Base-by-base conservation (phyloP, 30 jellyfish, hydroid and myxozoan species). In the Mastigias papua region DNA sequence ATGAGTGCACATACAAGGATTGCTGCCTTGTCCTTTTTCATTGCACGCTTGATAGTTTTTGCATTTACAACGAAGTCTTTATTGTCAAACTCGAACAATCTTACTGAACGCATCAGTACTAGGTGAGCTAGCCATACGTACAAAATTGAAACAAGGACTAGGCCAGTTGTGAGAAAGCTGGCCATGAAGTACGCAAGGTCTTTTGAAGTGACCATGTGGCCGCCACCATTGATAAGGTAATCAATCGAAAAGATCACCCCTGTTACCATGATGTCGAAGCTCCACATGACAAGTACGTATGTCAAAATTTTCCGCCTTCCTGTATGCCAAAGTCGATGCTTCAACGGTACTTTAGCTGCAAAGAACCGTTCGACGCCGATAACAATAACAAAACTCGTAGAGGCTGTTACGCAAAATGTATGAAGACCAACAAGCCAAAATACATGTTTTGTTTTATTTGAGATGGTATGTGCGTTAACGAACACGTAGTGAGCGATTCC, bases 291-390 rank as follows among this genome's bases (percentile, higher is more conserved):
- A 20, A 30, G 21, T 7, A 58, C 1, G 60, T 32, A 49, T 29
- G 3, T 46, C 34, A 76, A 28, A 9, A 76, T 29, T 29, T 31
- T 28, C 6, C 62, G 61, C 19, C 76, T 51, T 21, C 61, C 21
- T 0, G 87, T 49, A 26, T 76, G 87, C 74, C 70, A 76, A 32
- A 76, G 23, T 29, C 87, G 75, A 76, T 76, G 87, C 71, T 76
- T 49, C 30, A 76, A 22, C 25, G 87, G 87, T 60, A 76, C 27
- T 51, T 51, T 49, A 6, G 35, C 31, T 26, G 87, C 87, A 37
- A 76, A 76, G 19, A 76, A 76, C 11, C 87, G 75, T 31, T 76
- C 87, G 6, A 76, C 57, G 87, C 87, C 75, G 1, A 76, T 76
- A 25, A 76, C 34, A 21, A 51, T 29, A 4, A 76, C 87, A 27